These are phyloP conservation scores for Polymixis flavicincta DNA, from an alignment of 2,888 invertebrate species.

Conservation along the genomic window DNA sequence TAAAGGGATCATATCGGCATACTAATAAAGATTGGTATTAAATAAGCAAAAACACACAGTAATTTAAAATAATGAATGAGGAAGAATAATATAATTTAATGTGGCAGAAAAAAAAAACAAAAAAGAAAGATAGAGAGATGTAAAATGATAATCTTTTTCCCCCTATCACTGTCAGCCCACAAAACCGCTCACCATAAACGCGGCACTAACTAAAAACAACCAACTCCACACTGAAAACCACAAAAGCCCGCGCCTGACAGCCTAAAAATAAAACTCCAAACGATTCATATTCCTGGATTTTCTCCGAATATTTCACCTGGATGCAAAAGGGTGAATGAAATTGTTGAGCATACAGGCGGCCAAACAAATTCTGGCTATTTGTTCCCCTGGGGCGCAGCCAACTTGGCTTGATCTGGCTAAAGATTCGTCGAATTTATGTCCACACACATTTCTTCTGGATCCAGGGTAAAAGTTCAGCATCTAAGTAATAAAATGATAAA, in stretches of 20 bases:
- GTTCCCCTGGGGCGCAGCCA: slow-evolving; percentile 63
- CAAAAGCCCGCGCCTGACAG: slow-evolving; percentile 29
- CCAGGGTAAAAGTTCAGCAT: slow-evolving; percentile 45
- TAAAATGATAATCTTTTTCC: neutral
- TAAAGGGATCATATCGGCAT: neutral
- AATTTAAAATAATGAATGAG: neutral
- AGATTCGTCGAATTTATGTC: slow-evolving; percentile 64
- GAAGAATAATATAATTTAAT: neutral
- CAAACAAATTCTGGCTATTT: slow-evolving; percentile 64
- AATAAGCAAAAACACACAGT: no score
- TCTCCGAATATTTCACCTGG: slow-evolving; percentile 58
- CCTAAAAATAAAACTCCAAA: slow-evolving; percentile 40
- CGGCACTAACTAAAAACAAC: slow-evolving; percentile 13
- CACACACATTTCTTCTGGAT: slow-evolving; percentile 62
- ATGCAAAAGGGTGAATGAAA: slow-evolving; percentile 59
- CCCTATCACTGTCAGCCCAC: neutral
- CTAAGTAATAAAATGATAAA: slow-evolving; percentile 65
- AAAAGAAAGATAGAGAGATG: no score
- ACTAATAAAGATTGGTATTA: neutral
- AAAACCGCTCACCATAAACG: slow-evolving; percentile 5
- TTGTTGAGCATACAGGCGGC: slow-evolving; percentile 57
- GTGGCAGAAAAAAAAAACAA: neutral
- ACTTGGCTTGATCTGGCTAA: slow-evolving; percentile 62
- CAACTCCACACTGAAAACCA: slow-evolving; percentile 26
- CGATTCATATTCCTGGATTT: slow-evolving; percentile 49